Percentiles rank a stretch among this genome's conserved stretches.
Conservation (phyloP, 2,888 invertebrate species). For the Ecdyonurus torrentis region DNA sequence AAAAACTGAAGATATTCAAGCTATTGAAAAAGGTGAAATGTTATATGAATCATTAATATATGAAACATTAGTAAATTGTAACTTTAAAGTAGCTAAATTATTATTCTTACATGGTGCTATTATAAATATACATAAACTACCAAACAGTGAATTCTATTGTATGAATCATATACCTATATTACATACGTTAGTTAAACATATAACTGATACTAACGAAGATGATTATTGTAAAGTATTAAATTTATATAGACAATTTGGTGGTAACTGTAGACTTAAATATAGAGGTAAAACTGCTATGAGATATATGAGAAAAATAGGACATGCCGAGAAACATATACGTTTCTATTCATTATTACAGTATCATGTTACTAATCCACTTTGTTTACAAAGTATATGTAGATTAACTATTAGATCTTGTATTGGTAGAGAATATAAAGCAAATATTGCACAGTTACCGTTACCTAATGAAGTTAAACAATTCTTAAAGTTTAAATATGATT, state of each 20-base stretch:
- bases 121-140: background rate
- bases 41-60: background rate
- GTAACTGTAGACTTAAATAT: background rate
- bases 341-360: too few relatives aligned
- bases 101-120: background rate
- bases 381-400: background rate
- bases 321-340: too few relatives aligned
- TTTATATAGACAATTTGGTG: background rate
- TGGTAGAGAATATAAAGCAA: background rate
- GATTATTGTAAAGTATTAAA: background rate
- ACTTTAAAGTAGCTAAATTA: background rate
- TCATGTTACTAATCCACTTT: background rate
- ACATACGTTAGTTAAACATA: background rate
- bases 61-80: background rate
- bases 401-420: background rate
- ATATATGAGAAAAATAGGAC: background rate
- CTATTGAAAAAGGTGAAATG: background rate
- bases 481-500: background rate
- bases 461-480: background rate
- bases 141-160: background rate
- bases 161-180: background rate
- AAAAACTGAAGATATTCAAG: background rate
- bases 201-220: background rate
- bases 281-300: background rate
- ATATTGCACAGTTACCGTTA: background rate